Conservation (phyloP, 2,888 invertebrate species). For the Ichneumon xanthorius region DNA sequence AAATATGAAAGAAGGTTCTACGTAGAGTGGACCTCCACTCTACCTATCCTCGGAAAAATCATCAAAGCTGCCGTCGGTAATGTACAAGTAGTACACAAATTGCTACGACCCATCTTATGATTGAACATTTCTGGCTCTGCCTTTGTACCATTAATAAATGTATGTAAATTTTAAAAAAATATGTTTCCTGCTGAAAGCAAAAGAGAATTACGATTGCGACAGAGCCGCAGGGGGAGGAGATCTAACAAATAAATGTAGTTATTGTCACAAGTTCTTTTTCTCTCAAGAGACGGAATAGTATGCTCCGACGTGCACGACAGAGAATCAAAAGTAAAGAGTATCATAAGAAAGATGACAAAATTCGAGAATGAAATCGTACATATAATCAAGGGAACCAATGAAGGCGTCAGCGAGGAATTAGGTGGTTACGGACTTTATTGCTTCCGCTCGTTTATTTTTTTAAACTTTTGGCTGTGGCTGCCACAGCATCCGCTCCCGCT, state of each 20-base stretch:
- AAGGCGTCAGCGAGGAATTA: constrained; percentile 74
- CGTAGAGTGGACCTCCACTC: constrained; percentile 1
- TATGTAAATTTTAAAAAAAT: neutral
- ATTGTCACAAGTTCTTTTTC: too few relatives aligned
- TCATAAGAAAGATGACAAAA: constrained; percentile 39
- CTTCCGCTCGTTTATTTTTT: neutral
- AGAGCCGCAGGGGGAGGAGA: neutral
- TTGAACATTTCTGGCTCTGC: neutral
- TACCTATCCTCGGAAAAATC: neutral
- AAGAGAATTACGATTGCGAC: neutral
- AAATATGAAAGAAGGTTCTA: constrained; percentile 36
- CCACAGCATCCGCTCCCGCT: neutral
- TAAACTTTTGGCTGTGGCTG: constrained; percentile 2
- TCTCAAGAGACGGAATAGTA: neutral
- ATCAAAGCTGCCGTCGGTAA: too few relatives aligned
- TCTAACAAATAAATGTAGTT: neutral
- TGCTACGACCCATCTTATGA: neutral
- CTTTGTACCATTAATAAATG: too few relatives aligned
- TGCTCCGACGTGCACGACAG: neutral
- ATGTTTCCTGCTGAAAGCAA: neutral
- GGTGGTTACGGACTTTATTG: constrained; percentile 72
- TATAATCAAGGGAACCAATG: constrained; percentile 78
- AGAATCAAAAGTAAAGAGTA: neutral
- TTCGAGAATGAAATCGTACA: constrained; percentile 64
- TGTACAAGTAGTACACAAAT: too few relatives aligned